These are phyloP conservation scores for Sphyrna mokarran DNA, from an alignment of 2,113 vertebrate genomes.

Conservation along the genomic window DNA sequence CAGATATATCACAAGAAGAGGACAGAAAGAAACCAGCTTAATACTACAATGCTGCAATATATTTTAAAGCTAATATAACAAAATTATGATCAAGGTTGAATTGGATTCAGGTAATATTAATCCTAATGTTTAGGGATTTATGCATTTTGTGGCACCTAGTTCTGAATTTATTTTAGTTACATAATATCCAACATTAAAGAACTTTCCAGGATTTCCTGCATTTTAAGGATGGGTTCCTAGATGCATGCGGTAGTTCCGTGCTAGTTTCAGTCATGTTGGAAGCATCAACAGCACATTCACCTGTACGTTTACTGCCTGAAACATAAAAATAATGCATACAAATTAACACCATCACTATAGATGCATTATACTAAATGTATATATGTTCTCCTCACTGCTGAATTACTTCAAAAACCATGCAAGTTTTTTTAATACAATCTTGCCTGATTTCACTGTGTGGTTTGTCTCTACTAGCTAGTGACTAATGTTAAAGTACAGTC, in stretches of 20 bases:
- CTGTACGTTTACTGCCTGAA: slow-evolving; percentile 6
- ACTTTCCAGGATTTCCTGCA: neutral
- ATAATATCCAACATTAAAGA: neutral
- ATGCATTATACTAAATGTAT: neutral
- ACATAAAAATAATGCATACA: neutral
- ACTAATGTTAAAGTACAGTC: neutral
- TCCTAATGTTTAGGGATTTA: neutral
- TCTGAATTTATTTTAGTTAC: neutral
- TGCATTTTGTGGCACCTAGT: neutral
- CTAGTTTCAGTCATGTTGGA: neutral
- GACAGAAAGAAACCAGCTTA: neutral
- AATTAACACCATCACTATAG: neutral
- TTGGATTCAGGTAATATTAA: neutral
- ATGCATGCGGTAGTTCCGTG: neutral
- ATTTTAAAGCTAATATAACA: neutral
- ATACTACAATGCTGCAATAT: neutral
- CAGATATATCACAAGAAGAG: neutral
- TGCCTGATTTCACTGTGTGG: neutral
- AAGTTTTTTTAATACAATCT: neutral
- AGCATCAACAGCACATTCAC: slow-evolving; percentile 14
- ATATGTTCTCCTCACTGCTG: neutral
- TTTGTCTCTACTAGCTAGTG: neutral
- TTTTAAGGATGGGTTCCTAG: neutral
- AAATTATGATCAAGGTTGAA: neutral
- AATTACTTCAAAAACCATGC: neutral